Evolutionary conservation across 2,797 vertebrate genomes (phyloP).

Genomic region (Notolabrus celidotus): DNA sequence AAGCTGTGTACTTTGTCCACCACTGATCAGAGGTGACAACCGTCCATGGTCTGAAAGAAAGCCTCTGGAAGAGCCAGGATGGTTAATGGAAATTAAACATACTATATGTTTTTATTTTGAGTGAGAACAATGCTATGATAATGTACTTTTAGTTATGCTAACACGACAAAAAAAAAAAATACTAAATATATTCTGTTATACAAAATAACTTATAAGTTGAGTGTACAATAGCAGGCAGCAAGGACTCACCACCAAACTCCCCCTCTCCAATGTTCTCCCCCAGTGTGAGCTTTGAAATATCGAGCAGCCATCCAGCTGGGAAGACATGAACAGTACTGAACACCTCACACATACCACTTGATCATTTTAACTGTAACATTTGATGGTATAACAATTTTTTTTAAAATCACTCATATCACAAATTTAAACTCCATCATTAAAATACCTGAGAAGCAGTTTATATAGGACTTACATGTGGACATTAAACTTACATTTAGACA

Average conservation of each 20-base stretch:
- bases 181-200: neutral
- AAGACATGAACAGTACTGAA: constrained; percentile 4
- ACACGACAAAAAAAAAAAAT: too few relatives aligned
- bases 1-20: too few relatives aligned
- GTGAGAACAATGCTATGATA: neutral
- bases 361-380: neutral
- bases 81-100: neutral
- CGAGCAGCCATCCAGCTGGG: constrained; percentile 92
- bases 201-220: neutral
- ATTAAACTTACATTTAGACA: constrained; percentile 88
- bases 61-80: neutral
- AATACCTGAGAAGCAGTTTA: too few relatives aligned
- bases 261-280: constrained; percentile 90
- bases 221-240: too few relatives aligned
- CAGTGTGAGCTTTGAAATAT: constrained; percentile 86
- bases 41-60: neutral
- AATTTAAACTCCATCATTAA: too few relatives aligned
- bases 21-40: too few relatives aligned
- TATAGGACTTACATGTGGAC: neutral
- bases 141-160: neutral
- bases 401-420: too few relatives aligned
- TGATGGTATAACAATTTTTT: too few relatives aligned
- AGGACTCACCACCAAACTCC: constrained; percentile 91
- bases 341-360: neutral
- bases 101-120: neutral